Conservation (phyloP, 2,113 vertebrate genomes). For the Apteryx mantelli region DNA sequence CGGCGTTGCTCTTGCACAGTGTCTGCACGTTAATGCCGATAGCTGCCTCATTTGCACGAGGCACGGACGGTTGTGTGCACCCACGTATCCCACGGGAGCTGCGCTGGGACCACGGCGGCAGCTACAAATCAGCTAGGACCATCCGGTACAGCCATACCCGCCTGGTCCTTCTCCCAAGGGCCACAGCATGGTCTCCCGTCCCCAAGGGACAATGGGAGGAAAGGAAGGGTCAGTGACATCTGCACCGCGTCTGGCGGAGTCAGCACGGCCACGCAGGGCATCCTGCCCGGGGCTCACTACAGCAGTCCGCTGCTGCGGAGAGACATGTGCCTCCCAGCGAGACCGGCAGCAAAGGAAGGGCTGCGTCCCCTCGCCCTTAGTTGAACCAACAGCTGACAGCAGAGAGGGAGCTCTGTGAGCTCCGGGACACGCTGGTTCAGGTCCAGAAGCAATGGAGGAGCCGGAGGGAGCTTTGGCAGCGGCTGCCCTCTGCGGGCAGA, state of each 20-base stretch:
- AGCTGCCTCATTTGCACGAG: background rate
- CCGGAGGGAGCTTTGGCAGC: rapidly evolving
- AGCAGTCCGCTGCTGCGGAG: background rate
- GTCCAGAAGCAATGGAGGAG: background rate
- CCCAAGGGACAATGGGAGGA: background rate
- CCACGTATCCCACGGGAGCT: rapidly evolving
- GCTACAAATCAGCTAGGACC: background rate
- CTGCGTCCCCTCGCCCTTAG: rapidly evolving
- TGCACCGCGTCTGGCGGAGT: background rate
- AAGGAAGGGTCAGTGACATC: rapidly evolving
- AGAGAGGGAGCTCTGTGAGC: background rate
- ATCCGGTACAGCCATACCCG: no score
- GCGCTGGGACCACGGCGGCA: background rate
- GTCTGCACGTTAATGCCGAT: rapidly evolving
- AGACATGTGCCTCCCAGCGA: rapidly evolving
- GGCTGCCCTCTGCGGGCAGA: background rate
- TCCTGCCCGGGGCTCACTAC: rapidly evolving
- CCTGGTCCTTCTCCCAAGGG: background rate
- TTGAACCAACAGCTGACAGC: background rate
- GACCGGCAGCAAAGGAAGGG: background rate
- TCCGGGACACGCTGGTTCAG: background rate
- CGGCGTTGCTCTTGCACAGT: background rate
- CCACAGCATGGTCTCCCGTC: rapidly evolving
- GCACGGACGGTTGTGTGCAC: no score
- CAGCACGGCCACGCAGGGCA: background rate